A percentile compares a stretch with the other conserved stretches of the same genome.
Conservation (phyloP, 2,113 vertebrate species). For the Loxodonta africana region DNA sequence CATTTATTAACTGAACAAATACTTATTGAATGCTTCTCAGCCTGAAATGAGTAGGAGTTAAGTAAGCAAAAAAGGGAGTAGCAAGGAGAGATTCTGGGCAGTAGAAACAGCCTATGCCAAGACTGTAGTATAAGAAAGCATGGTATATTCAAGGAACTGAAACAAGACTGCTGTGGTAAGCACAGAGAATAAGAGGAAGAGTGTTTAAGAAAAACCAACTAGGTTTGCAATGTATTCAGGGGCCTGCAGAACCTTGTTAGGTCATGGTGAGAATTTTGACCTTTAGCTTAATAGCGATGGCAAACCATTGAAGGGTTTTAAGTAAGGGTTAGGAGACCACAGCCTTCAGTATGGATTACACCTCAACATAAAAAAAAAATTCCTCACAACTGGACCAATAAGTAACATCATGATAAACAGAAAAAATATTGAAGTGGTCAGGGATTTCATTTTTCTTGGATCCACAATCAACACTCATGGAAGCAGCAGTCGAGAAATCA, state of each 20-base stretch:
- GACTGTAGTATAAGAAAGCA: not conserved
- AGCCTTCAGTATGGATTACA: no score
- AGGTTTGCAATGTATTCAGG: not conserved
- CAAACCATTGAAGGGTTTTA: not conserved
- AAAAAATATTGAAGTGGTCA: no score
- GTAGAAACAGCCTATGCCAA: not conserved
- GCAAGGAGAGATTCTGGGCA: slow-evolving; percentile 26
- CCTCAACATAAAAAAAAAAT: no score
- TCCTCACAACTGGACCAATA: no score
- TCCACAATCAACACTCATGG: no score
- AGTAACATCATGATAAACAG: no score
- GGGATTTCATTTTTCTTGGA: no score
- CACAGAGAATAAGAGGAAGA: not conserved
- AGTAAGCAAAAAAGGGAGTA: not conserved
- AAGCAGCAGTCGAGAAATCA: no score
- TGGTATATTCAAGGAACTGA: not conserved
- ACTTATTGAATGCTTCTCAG: no score
- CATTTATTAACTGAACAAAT: not conserved
- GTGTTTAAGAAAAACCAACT: not conserved
- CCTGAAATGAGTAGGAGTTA: not conserved
- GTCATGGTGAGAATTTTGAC: not conserved
- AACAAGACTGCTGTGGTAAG: not conserved
- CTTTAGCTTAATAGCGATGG: slow-evolving; percentile 3
- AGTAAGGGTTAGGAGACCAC: not conserved
- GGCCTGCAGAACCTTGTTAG: not conserved